Base-by-base conservation (phyloP, 64 coral and sea anemone species). In the Pocillopora damicornis region DNA sequence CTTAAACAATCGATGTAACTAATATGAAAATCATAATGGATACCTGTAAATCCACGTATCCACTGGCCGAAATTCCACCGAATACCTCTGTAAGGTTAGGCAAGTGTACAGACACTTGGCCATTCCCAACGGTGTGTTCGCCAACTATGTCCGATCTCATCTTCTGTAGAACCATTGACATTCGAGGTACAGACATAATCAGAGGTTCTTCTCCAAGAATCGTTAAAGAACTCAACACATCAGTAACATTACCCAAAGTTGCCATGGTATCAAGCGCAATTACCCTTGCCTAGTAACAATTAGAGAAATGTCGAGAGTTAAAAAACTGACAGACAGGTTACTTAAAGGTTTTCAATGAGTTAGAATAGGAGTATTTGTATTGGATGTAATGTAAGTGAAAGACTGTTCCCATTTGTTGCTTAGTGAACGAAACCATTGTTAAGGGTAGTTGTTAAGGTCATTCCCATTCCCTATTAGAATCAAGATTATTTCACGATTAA, bases 131-230 rank as follows among this genome's bases (percentile, higher is more conserved):
- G 15, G 75, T 17, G 13, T 35, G 75, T 11, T 91, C 83, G 5
- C 59, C 75, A 7, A 74, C 34, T 56, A 69, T 66, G 5, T 79
- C 83, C 17, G 90, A 64, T 37, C 60, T 58, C 20, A 79, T 16
- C n/a, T 84, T 79, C 42, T 83, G 18, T 11, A 91, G 30, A 38
- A 76, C 61, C 8, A 91, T 11, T 25, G 77, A 74, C 90, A 91
- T 73, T 11, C 62, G 67, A 57, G 90, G 90, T 35, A 75, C 37
- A 22, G n/a, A 78, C 22, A 91, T 80, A 34, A 78, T 22, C 23
- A 87, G 3, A 14, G 82, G 63, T n/a, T 76, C 25, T 45, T 91
- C 90, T 4, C 90, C 90, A 0, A 84, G 59, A 61, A 87, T 75
- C 22, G 23, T 69, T 12, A 76, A 35, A 7, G 60, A 23, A 62